Percentiles rank a stretch among this genome's conserved stretches.
Evolutionary conservation across 2,113 vertebrate species (phyloP).

Genomic region (Albula glossodonta): DNA sequence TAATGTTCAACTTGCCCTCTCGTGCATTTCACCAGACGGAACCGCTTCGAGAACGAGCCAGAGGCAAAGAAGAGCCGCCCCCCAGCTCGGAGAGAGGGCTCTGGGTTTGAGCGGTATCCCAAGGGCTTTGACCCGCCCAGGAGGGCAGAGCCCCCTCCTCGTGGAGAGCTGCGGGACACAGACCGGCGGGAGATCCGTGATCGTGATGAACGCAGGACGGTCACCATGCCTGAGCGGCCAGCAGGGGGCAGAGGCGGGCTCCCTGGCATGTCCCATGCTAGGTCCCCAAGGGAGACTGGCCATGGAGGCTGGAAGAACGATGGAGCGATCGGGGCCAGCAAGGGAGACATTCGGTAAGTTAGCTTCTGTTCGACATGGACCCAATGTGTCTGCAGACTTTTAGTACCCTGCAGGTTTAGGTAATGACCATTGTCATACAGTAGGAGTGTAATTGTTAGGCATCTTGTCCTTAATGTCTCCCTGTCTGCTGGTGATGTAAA

Average conservation of each 20-base stretch:
- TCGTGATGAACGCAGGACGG: conserved; percentile 83
- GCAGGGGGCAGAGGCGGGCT: conserved; percentile 62
- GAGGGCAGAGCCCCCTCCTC: conserved; percentile 74
- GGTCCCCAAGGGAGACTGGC: conserved; percentile 78
- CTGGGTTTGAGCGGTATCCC: conserved; percentile 84
- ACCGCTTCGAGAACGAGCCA: conserved; percentile 83
- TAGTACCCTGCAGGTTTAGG: too few species aligned
- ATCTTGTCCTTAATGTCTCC: neutral
- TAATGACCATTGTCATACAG: too few species aligned
- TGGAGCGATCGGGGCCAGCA: conserved; percentile 74
- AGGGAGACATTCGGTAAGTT: conserved; percentile 84
- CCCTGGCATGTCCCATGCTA: conserved; percentile 75
- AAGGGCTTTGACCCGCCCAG: conserved; percentile 86
- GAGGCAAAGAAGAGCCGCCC: conserved; percentile 88
- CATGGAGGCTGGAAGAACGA: conserved; percentile 85
- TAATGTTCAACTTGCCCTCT: neutral
- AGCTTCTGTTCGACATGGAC: neutral
- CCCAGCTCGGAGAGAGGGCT: conserved; percentile 77
- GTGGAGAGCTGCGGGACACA: conserved; percentile 81
- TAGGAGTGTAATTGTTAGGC: neutral
- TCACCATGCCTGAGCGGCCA: conserved; percentile 80
- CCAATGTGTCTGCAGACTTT: neutral
- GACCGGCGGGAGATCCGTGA: conserved; percentile 84
- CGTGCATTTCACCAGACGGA: conserved; percentile 69
- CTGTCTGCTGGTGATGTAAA: conserved; percentile 38